Base-by-base conservation (phyloP, 2,888 invertebrate species). In the Drosophila anomelani region DNA sequence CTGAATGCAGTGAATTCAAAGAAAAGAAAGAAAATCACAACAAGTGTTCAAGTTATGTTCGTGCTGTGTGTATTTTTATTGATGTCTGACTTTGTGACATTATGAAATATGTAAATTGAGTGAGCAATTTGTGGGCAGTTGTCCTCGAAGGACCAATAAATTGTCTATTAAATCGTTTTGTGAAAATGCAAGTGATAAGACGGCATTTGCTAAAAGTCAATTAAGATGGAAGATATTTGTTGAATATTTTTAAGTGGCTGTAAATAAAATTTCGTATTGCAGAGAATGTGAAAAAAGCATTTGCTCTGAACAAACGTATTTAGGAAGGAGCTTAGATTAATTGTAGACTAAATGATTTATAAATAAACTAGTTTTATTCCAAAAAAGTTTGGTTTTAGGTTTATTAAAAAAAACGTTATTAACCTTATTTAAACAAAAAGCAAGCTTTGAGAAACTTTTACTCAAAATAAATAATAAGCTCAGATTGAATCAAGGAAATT, bases 81-180 rank as follows among this genome's bases (percentile, higher is more conserved):
- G 39, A 32, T 41, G 20, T 32, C n/a, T n/a, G 39, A 59, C 32
- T 32, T 29, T 39, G 32, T 41, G 60, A 32, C 60, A 32, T 29
- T 41, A 43, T 55, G 56, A 55, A 59, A 54, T 59, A 59, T 59
- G 36, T 55, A 54, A 59, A 59, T 36, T 58, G 23, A 58, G 23
- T 36, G 26, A 36, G 38, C 26, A n/a, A 59, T 54, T 59, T 54
- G 44, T 38, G 55, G 32, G 20, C 38, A 60, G 29, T 57, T 39
- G 59, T 20, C 4, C 15, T 29, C 3, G 12, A 6, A 60, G 4
- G 20, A 23, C 32, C 29, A 39, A 59, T 39, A 58, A 58, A 58
- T 32, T 58, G 39, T 32, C 29, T 12, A 15, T 58, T 57, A 39
- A 39, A 39, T 38, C 1, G 59, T 9, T 12, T 20, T 32, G 59